Evolutionary conservation across 2,888 invertebrate genomes (phyloP).

Genomic region (Hirtodrosophila histrioides): DNA sequence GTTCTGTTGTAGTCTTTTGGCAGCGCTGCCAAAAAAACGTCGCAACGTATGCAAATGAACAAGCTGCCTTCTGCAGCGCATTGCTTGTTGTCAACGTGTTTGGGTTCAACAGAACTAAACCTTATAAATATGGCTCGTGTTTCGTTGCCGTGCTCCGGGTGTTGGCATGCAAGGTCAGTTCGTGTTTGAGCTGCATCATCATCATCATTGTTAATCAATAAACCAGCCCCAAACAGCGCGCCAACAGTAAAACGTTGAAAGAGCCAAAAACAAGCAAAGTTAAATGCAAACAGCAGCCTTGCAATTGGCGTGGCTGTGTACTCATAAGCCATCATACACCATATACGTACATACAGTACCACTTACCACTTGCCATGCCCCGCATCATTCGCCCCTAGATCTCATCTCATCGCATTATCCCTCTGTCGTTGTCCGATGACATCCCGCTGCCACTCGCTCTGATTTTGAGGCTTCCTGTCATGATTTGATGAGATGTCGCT

Average conservation of each 20-base stretch:
- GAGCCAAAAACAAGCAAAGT: conserved; percentile 7
- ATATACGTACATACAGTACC: no score
- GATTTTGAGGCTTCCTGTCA: conserved; percentile 23
- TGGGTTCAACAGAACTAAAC: conserved; percentile 37
- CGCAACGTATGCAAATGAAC: conserved; percentile 69
- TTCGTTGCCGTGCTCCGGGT: conserved; percentile 33
- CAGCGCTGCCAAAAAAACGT: conserved; percentile 46
- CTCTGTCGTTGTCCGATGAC: conserved; percentile 31
- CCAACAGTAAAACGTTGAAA: conserved; percentile 12
- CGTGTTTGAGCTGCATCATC: conserved; percentile 49
- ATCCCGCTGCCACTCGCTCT: conserved; percentile 29
- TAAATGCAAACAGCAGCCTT: conserved; percentile 40
- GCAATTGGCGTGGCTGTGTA: no score
- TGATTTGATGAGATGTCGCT: conserved; percentile 31
- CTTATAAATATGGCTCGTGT: conserved; percentile 53
- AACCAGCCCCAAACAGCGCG: conserved; percentile 15
- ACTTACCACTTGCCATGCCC: conserved; percentile 28
- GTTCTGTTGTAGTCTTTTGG: conserved; percentile 25
- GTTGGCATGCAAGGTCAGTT: conserved; percentile 57
- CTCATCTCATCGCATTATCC: neutral
- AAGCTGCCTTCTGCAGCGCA: conserved; percentile 20
- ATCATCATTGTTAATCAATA: conserved; percentile 57
- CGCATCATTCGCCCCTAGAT: conserved; percentile 15
- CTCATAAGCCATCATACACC: no score
- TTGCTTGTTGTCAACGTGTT: conserved; percentile 42